Base-by-base conservation (phyloP, 2,888 invertebrate genomes). In the Macrophya alboannulata region DNA sequence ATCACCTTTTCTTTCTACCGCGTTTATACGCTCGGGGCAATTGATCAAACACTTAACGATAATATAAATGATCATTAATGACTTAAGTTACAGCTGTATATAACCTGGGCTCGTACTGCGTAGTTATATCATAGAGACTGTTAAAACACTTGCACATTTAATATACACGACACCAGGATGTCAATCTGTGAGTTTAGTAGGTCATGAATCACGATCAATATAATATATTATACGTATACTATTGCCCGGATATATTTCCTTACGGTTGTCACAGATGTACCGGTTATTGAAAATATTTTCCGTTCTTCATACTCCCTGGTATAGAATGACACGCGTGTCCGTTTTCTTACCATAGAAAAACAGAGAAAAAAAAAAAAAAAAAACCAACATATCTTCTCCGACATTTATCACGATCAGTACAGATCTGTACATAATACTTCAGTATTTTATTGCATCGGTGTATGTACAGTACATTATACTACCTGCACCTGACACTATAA, bases 151-250 rank as follows among this genome's bases (percentile, higher is more conserved):
- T 6, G 40, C 9, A 17, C 15, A 17, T 71, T 40, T 71, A 43
- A 71, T 40, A 71, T 17, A 37, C 37, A 71, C 71, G 37, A 40
- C 17, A 71, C n/a, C 71, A n/a, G 37, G 37, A 71, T 37, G 71
- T 40, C 40, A 40, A 71, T 37, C 71, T n/a, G 9, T 5, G 15
- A 71, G 40, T 71, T 71, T 71, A 71, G n/a, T 71, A 71, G 71
- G 40, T 71, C 71, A 71, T 71, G 71, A 71, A 71, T 71, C 71
- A 71, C 71, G 71, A 71, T 71, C 71, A 37, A 71, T 71, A 40
- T 71, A n/a, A n/a, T n/a, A n/a, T n/a, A n/a, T n/a, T n/a, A n/a
- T n/a, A n/a, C n/a, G n/a, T n/a, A n/a, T n/a, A n/a, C n/a, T n/a
- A n/a, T 40, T 40, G 9, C 40, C 40, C 71, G 71, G 71, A 40